phyloP scores from a whole-genome alignment of 2,113 vertebrate species.

The Platycercus adscitus region DNA sequence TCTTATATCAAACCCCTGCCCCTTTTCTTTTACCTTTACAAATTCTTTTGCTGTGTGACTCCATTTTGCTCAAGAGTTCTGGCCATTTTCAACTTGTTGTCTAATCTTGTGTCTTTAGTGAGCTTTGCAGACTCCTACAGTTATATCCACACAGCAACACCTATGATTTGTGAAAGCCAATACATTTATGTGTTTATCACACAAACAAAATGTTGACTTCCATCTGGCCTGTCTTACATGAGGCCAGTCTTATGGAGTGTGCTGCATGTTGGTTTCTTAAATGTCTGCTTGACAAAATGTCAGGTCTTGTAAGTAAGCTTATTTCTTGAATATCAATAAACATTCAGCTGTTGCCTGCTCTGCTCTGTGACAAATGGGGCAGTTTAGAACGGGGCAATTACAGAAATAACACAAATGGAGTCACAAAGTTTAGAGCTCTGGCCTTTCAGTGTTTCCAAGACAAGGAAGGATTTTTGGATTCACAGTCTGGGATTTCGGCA shows the following conservation, averaged over 20 bases:
- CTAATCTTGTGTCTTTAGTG: too few relatives aligned
- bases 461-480: background rate
- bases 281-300: background rate
- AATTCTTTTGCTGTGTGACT: too few relatives aligned
- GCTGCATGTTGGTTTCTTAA: background rate
- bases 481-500: background rate
- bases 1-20: too few relatives aligned
- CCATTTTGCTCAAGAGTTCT: too few relatives aligned
- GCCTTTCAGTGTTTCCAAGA: background rate
- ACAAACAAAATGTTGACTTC: background rate
- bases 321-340: background rate
- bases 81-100: too few relatives aligned
- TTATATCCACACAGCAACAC: too few relatives aligned
- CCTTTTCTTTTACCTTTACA: too few relatives aligned
- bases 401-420: background rate
- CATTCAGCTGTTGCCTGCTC: background rate
- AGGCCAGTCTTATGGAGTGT: background rate
- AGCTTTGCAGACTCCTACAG: too few relatives aligned
- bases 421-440: background rate
- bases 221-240: background rate
- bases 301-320: background rate
- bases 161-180: too few relatives aligned
- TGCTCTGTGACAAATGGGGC: background rate
- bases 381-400: background rate
- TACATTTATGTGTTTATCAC: too few relatives aligned